Base-by-base conservation (phyloP, 1,140 invertebrate genomes). In the Caligus rogercresseyi region DNA sequence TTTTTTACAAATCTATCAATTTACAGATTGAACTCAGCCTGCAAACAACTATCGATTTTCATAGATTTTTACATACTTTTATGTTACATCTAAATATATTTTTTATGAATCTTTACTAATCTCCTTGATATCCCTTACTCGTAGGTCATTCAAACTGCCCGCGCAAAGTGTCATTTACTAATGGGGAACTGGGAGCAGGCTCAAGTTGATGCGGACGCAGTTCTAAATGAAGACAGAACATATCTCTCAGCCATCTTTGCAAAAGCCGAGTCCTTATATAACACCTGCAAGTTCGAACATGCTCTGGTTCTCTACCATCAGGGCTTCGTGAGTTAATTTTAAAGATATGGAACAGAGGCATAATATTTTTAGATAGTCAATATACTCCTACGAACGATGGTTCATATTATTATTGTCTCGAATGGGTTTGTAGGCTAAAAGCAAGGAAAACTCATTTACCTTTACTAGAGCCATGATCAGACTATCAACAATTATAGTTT, bases 211-310 rank as follows among this genome's bases (percentile, higher is more conserved):
- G 57, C 57, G 16, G 57, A 60, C n/a, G 23, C 16, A 20, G 57
- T 60, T 19, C 24, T 60, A 4, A 15, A 15, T 21, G 57, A 26
- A 16, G 24, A 60, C 24, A 25, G 26, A 43, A 25, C 14, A 31
- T 60, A 26, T 18, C n/a, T 60, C 3, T 31, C 26, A 31, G 57
- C 57, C 2, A 25, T 60, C 43, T 60, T 26, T 25, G 57, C 26
- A 18, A 60, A 60, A 26, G 57, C 57, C 2, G 57, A 60, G 57
- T 21, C 57, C 3, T 21, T 60, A 2, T 60, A 60, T 18, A 60
- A 60, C 24, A 60, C 57, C 2, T 60, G 57, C 25, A 18, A 60
- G 18, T 60, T 60, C 21, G 57, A 60, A 21, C 57, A 60, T 25
- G 57, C 57, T 60, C 25, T 60, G 18, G 57, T 60, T 25, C 24